Evolutionary conservation across 2,888 invertebrate species (phyloP), one percentile per base, ranked within the genome.

Genomic region (Napeogenes sylphis): DNA sequence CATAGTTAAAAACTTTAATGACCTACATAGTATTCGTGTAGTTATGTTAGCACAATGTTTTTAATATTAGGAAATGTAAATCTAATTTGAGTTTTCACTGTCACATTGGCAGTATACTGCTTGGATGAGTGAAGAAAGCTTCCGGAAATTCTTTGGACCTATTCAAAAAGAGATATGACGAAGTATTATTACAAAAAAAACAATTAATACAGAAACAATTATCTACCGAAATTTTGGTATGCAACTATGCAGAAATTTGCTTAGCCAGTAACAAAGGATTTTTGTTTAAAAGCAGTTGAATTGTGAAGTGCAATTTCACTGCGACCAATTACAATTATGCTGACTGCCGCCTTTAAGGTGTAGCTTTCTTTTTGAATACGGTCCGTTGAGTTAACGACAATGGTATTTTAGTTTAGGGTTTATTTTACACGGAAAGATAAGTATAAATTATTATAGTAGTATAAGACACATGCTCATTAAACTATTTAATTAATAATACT

Each of bases 271-370:
- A 51, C 59, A 59, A 56, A 62, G 56, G 56, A 59, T 59, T 59
- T 59, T 45, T 56, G 56, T 56, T 59, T 59, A 35, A 55, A 46
- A 58, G 55, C 58, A 62, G 55, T 58, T 58, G 42, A 55, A 55
- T 55, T 45, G 56, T 58, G 42, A 46, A 58, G 59, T 51, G 56
- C 55, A 21, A 21, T 21, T 21, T 46, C 56, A 53, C 47, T 30
- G 63, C 56, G 64, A 64, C 66, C 66, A 66, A 66, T 66, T 66
- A 66, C 64, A 63, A 66, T 66, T 64, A 63, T 45, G 53, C 59
- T 61, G 56, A 45, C 45, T 45, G 56, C 60, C 56, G 61, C 56
- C 64, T 61, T 33, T 58, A 66, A 66, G 63, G 61, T 61, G 60
- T 61, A 63, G 59, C 64, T 61, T 63, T 56, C 59, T 63, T 59